These are phyloP conservation scores for Andrena camellia DNA, from an alignment of 2,888 invertebrate genomes.

Conservation along the genomic window DNA sequence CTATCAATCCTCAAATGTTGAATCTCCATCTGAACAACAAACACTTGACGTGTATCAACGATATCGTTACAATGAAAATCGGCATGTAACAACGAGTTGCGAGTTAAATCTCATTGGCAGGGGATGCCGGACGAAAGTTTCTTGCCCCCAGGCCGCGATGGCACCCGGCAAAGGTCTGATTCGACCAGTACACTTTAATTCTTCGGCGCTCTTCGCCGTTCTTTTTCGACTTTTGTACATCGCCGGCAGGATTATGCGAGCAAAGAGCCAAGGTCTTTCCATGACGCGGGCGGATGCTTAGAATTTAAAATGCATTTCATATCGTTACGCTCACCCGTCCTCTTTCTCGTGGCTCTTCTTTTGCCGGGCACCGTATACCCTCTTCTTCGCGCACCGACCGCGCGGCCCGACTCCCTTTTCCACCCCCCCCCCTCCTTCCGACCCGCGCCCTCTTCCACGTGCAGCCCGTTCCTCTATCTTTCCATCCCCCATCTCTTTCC, in stretches of 20 bases:
- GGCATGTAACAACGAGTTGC: no score
- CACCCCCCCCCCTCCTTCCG: conserved; percentile 26
- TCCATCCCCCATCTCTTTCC: conserved; percentile 59
- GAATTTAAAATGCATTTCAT: conserved; percentile 79
- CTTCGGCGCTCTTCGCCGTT: conserved; percentile 51
- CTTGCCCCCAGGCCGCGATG: conserved; percentile 16
- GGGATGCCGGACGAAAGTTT: conserved; percentile 19
- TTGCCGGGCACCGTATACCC: conserved; percentile 57
- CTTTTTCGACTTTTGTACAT: conserved; percentile 65
- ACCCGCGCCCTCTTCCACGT: conserved; percentile 21
- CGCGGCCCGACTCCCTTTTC: conserved; percentile 51
- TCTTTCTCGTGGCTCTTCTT: conserved; percentile 61
- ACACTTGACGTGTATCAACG: no score
- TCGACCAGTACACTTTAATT: conserved; percentile 62
- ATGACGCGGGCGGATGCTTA: conserved; percentile 73
- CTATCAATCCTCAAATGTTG: no score
- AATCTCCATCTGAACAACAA: no score
- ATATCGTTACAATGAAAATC: no score
- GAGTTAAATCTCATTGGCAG: no score
- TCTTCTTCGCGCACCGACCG: conserved; percentile 43
- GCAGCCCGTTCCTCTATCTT: conserved; percentile 58
- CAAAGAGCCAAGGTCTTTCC: conserved; percentile 72
- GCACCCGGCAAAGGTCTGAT: conserved; percentile 56
- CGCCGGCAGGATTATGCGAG: conserved; percentile 68
- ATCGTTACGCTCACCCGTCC: conserved; percentile 71